Conservation (phyloP, 2,113 vertebrate genomes). For the Tonatia bakeri region DNA sequence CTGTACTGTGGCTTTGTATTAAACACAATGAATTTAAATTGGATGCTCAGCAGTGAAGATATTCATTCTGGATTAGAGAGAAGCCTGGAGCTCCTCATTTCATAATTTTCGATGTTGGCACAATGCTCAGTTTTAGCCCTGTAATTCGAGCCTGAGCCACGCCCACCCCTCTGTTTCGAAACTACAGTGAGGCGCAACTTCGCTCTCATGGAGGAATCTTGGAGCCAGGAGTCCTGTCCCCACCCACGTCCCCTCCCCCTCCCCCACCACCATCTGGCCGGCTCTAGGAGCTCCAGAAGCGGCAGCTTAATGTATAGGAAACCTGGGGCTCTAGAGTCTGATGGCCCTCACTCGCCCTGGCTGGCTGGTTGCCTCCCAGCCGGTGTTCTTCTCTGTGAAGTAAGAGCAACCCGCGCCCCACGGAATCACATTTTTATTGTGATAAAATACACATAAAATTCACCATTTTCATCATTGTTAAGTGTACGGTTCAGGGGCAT, state of each 20-base stretch:
- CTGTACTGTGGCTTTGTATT: slow-evolving; percentile 83
- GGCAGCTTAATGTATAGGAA: not conserved
- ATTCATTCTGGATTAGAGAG: slow-evolving; percentile 67
- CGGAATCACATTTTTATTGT: not conserved
- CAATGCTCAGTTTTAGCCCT: slow-evolving; percentile 23
- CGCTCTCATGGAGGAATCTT: not conserved
- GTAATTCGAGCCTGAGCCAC: slow-evolving; percentile 30
- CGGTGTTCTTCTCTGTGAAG: not conserved
- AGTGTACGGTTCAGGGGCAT: not conserved
- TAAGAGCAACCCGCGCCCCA: not conserved
- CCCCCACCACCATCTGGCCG: not conserved
- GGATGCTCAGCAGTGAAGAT: slow-evolving; percentile 64
- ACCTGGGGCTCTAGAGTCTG: not conserved
- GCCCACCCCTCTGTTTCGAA: slow-evolving; percentile 6
- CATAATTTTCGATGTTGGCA: slow-evolving; percentile 63
- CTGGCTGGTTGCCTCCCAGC: not conserved
- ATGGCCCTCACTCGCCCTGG: not conserved
- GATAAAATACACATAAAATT: not conserved
- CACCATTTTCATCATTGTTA: not conserved
- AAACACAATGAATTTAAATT: slow-evolving; percentile 84
- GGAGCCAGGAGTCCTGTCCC: not conserved
- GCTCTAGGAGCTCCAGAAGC: not conserved
- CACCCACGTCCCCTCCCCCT: rapidly evolving
- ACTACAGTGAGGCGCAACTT: not conserved
- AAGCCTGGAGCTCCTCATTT: slow-evolving; percentile 48